Percentiles rank a stretch among this genome's conserved stretches.
phyloP scores from a whole-genome alignment of 2,888 invertebrate genomes.

The Amitus sp. region DNA sequence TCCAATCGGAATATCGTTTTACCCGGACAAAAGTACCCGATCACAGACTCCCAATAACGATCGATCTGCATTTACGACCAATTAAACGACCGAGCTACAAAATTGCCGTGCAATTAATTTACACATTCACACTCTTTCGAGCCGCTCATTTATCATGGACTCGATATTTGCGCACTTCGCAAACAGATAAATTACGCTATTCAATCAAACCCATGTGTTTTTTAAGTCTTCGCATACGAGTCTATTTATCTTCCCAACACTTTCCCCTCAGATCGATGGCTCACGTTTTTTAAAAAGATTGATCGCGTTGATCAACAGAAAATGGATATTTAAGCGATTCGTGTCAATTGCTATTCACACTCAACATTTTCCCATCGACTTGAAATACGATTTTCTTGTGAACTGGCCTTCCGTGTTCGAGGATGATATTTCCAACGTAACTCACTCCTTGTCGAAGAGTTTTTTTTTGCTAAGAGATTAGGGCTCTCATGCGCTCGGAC shows the following conservation, averaged over 20 bases:
- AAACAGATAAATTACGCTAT: slow-evolving; percentile 3
- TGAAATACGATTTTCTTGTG: slow-evolving; percentile 12
- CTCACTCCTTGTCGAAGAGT: no score
- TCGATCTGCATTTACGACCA: slow-evolving; percentile 6
- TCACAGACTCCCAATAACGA: slow-evolving; percentile 1
- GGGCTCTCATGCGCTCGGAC: slow-evolving; percentile 24
- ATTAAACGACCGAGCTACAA: slow-evolving; percentile 5
- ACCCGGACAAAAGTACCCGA: slow-evolving; percentile 7
- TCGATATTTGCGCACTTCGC: no score
- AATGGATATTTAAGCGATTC: slow-evolving; percentile 30
- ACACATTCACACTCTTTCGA: neutral
- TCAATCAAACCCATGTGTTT: slow-evolving; percentile 2
- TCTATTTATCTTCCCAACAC: slow-evolving; percentile 18
- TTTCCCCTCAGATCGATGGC: slow-evolving; percentile 13
- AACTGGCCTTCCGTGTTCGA: slow-evolving; percentile 17
- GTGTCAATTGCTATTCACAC: slow-evolving; percentile 27
- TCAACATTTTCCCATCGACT: slow-evolving; percentile 15
- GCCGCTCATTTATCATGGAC: neutral
- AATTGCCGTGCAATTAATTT: neutral
- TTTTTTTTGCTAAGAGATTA: no score
- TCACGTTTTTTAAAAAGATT: slow-evolving; percentile 20
- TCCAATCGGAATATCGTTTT: slow-evolving; percentile 30
- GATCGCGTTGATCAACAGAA: slow-evolving; percentile 32
- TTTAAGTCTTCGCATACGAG: neutral
- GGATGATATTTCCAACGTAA: slow-evolving; percentile 27